Conservation (phyloP, 2,888 invertebrate species). For the Camponotus fellah region DNA sequence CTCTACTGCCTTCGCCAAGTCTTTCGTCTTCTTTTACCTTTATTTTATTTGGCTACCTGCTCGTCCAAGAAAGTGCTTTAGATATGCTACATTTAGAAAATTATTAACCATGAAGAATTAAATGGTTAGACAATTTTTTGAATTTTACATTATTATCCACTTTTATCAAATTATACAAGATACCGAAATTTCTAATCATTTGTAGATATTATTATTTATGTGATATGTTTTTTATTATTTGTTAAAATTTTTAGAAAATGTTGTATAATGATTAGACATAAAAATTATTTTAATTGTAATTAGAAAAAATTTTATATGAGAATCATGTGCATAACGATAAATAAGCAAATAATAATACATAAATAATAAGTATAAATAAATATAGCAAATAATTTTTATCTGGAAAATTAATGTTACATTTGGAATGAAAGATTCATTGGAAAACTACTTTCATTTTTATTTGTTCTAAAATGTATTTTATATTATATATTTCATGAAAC, state of each 20-base stretch:
- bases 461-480: not conserved
- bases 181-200: not conserved
- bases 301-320: not conserved
- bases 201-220: not conserved
- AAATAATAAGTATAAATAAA: not conserved
- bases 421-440: not conserved
- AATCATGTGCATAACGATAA: not conserved
- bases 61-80: constrained; percentile 7
- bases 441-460: not conserved
- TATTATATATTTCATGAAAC: not conserved
- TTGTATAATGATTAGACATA: not conserved
- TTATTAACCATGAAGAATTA: not conserved
- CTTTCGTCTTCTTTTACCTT: constrained; percentile 54
- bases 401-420: not conserved
- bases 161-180: not conserved
- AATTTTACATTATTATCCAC: not conserved
- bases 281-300: not conserved
- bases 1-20: constrained; percentile 23
- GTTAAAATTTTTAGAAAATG: not conserved
- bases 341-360: no score
- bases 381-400: not conserved
- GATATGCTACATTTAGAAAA: constrained; percentile 2
- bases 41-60: constrained; percentile 53
- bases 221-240: not conserved
- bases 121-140: not conserved